Evolutionary conservation across 2,797 vertebrate species (phyloP).

Genomic region (Sternotherus odoratus): DNA sequence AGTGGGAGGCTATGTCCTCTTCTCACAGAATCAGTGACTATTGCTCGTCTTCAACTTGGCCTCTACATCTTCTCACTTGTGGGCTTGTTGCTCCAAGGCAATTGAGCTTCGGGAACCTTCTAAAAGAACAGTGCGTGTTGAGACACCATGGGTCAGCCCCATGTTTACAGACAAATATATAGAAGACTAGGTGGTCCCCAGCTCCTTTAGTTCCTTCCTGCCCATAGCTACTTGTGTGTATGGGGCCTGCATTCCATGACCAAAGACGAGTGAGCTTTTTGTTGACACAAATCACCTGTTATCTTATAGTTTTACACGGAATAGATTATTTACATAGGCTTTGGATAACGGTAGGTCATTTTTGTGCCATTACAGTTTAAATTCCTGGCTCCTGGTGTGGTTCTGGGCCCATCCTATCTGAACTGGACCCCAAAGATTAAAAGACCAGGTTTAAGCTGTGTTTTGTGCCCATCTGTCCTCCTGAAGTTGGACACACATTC

Average conservation of each 20-base stretch:
- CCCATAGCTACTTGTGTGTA: not conserved
- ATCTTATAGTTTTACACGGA: not conserved
- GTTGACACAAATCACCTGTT: not conserved
- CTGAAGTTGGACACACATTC: not conserved
- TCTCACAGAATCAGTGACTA: not conserved
- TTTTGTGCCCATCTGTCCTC: not conserved
- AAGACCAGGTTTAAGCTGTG: rapidly evolving
- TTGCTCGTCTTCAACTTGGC: rapidly evolving
- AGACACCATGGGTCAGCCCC: not conserved
- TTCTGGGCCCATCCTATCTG: not conserved
- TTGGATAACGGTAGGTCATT: not conserved
- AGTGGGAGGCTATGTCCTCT: not conserved
- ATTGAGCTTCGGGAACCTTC: not conserved
- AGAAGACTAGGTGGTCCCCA: not conserved
- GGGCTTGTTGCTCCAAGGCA: not conserved
- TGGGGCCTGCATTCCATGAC: not conserved
- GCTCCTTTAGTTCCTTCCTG: not conserved
- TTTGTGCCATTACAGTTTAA: not conserved
- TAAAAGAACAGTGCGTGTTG: rapidly evolving
- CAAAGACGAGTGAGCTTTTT: not conserved
- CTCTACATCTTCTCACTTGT: not conserved
- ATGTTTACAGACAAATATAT: not conserved
- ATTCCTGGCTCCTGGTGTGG: not conserved
- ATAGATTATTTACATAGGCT: not conserved
- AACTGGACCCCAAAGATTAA: not conserved